Base-by-base conservation (phyloP, 2,113 vertebrate genomes). In the Dipodomys stephensi region DNA sequence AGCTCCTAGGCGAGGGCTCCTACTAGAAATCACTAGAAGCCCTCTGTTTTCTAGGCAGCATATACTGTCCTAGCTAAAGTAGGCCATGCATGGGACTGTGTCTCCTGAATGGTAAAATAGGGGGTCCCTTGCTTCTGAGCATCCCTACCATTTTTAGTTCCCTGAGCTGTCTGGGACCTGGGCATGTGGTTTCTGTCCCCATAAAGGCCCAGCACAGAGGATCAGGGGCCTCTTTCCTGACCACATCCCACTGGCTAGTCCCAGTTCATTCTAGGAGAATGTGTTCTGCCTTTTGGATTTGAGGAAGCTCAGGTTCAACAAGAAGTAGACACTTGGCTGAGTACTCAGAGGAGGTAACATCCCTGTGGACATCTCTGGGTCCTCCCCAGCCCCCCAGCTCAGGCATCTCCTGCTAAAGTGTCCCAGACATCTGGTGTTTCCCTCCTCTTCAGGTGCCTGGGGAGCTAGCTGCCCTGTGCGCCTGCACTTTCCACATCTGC, bases 191-290 rank as follows among this genome's bases (percentile, higher is more conserved):
- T 12, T 64, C 76, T 7, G 16, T 12, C 49, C 22, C 11, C 4
- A 1, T 0, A 23, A 7, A 68, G 62, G 44, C 76, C 27, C 1
- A 0, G 57, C 44, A 2, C 20, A 23, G 23, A 83, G n/a, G 4
- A 39, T 6, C 23, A 1, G 4, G 23, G n/a, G 23, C 62, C 10
- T 60, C 53, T 77, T 62, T 12, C 83, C 65, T 10, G 28, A 69
- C 30, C 0, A 13, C 18, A 22, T 22, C 23, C 65, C 32, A 32
- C 44, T 27, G 32, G 22, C 30, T 19, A 27, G 84, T 60, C 62
- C 46, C 7, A 32, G 71, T 23, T 83, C 74, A 9, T 68, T 79
- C 71, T 18, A 78, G 32, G 78, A 32, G 19, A 1, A 2, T 3
- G 7, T 5, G 30, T 53, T 83, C 25, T 68, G 62, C 60, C 72